phyloP scores from a whole-genome alignment of 2,797 vertebrate genomes.

The Tolypeutes matacus region DNA sequence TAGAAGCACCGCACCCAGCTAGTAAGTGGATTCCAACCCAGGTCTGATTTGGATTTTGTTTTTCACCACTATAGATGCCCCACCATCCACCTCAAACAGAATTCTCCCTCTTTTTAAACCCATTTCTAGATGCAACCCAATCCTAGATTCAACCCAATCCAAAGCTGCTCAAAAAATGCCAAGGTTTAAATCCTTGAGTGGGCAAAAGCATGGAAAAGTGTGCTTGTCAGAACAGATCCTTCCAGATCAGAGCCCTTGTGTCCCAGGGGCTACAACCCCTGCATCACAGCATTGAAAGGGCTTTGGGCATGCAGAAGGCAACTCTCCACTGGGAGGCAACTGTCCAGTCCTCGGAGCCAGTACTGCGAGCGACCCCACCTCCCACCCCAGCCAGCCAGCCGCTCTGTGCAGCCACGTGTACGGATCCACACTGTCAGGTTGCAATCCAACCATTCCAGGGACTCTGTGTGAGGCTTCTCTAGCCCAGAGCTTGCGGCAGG shows the following conservation, averaged over 20 bases:
- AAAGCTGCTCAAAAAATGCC: neutral
- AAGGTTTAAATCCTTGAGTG: neutral
- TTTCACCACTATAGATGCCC: neutral
- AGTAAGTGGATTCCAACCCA: neutral
- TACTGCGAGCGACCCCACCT: rapidly evolving
- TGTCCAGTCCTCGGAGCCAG: neutral
- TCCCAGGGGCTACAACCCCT: neutral
- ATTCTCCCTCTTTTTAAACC: neutral
- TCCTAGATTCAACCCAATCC: no score
- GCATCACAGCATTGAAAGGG: neutral
- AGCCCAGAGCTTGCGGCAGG: neutral
- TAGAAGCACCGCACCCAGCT: neutral
- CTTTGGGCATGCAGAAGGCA: neutral
- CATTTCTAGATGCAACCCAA: neutral
- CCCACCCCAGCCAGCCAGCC: neutral
- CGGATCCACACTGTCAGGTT: constrained; percentile 53
- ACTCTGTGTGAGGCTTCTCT: neutral
- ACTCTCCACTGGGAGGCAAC: neutral
- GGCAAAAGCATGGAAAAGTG: neutral
- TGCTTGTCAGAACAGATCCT: neutral
- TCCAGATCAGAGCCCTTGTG: neutral
- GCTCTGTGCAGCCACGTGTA: constrained; percentile 33
- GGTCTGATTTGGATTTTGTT: neutral
- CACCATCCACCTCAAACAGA: neutral
- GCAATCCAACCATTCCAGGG: constrained; percentile 54